Evolutionary conservation across 2,113 vertebrate genomes (phyloP), one percentile per base, ranked within the genome.

Genomic region (Microcebus jonahi): DNA sequence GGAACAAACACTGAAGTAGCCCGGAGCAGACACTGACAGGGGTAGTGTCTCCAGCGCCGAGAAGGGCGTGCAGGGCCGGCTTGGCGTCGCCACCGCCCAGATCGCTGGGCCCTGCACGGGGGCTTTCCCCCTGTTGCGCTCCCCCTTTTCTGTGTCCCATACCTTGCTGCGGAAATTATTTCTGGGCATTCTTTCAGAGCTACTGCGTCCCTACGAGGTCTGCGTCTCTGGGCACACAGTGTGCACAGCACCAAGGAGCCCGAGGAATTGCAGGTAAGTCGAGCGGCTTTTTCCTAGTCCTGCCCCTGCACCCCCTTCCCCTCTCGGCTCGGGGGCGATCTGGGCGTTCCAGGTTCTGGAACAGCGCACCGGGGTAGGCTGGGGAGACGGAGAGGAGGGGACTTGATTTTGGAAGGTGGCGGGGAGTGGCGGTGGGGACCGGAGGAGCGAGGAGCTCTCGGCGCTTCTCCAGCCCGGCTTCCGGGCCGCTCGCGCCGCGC

Each of bases 1-100:
- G 94, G 97, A 97, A 97, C 98, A 98, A 97, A 97, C 97, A 96
- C 81, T 31, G 85, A 92, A 97, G 96, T 91, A 75, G 65, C 94
- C 57, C 3, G 5, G 94, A 80, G 83, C 87, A 61, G 87, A 94
- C 87, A 23, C 77, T 87, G 96, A 93, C 96, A 87, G 57, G 85
- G 81, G 42, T 45, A 87, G 79, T 59, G 29, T 97, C 97, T 97
- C n/a, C 63, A 48, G 42, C 0, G 80, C 55, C 23, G 68, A 63
- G 55, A n/a, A 87, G 90, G 91, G 94, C 50, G 77, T 80, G 91
- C 96, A 55, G 96, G 79, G 88, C 88, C 61, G 63, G 88, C 85
- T 89, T 68, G 42, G 95, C 55, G 61, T 73, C 55, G 71, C n/a
- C 80, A 6, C 84, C 13, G 73, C 50, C 57, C 29, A 55, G 91